These are phyloP conservation scores for Loripinus fragilis DNA, from an alignment of 2,888 invertebrate genomes.

Conservation along the genomic window DNA sequence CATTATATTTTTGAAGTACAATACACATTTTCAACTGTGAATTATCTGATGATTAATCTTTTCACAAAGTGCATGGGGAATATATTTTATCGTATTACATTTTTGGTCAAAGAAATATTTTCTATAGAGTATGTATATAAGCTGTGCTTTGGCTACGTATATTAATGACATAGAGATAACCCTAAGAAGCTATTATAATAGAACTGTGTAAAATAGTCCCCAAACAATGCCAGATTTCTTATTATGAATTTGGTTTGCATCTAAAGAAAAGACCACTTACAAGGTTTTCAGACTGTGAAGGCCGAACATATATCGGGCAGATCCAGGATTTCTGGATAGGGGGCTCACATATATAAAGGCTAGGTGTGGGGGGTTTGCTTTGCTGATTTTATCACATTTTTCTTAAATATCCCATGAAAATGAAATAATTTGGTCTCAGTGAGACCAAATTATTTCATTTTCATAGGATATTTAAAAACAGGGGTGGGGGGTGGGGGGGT, in stretches of 20 bases:
- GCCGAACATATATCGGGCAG: too few species aligned
- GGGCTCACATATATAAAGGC: too few species aligned
- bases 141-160: neutral
- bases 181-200: neutral
- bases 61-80: neutral
- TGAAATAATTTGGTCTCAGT: too few species aligned
- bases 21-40: neutral
- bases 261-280: too few species aligned
- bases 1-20: neutral
- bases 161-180: slow-evolving; percentile 12
- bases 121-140: neutral
- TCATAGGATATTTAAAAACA: too few species aligned
- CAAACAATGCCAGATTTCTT: slow-evolving; percentile 3
- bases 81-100: neutral
- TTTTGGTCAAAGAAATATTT: neutral
- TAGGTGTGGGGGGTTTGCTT: too few species aligned
- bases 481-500: too few species aligned
- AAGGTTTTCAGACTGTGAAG: too few species aligned
- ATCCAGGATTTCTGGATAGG: too few species aligned
- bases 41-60: neutral
- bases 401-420: too few species aligned
- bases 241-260: neutral
- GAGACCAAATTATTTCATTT: too few species aligned
- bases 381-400: too few species aligned
- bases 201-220: neutral